Evolutionary conservation across 2,888 invertebrate species (phyloP).

Genomic region (Luffia ferchaultella): DNA sequence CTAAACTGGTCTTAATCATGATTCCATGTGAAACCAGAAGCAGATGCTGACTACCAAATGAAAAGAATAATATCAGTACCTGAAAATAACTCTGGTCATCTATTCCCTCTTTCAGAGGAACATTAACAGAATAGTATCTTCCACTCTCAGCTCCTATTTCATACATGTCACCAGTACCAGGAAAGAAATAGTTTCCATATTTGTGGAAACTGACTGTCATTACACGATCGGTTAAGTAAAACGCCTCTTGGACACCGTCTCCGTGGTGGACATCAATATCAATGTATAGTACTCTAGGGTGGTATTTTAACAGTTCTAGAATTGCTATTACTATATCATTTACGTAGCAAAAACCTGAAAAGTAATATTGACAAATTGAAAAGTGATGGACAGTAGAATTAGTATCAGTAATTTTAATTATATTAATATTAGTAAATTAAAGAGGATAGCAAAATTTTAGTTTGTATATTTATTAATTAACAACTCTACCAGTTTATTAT

Average conservation of each 20-base stretch:
- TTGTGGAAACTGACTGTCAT: conserved; percentile 99
- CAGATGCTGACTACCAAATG: neutral
- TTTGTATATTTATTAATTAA: too few species aligned
- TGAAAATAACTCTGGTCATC: conserved; percentile 93
- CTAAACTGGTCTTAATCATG: too few species aligned
- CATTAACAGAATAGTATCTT: conserved; percentile 96
- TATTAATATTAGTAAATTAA: too few species aligned
- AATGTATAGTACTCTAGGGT: conserved; percentile 94
- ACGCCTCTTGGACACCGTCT: conserved; percentile 97
- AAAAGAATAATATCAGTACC: too few species aligned
- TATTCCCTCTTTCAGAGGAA: conserved; percentile 97
- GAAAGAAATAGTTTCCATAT: conserved; percentile 97
- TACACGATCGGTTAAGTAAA: conserved; percentile 95
- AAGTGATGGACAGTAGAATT: neutral
- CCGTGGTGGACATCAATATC: conserved; percentile 99
- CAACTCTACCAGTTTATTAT: too few species aligned
- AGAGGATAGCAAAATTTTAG: too few species aligned
- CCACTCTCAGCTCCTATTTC: conserved; percentile 97
- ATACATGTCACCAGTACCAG: conserved; percentile 99
- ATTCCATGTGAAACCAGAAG: too few species aligned
- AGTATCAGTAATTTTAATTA: too few species aligned
- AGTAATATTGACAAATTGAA: conserved; percentile 1
- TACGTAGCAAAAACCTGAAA: conserved; percentile 94
- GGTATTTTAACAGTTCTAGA: conserved; percentile 91
- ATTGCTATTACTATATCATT: conserved; percentile 99